Evolutionary conservation across 2,797 vertebrate genomes (phyloP).

Genomic region (Neolamprologus multifasciatus): DNA sequence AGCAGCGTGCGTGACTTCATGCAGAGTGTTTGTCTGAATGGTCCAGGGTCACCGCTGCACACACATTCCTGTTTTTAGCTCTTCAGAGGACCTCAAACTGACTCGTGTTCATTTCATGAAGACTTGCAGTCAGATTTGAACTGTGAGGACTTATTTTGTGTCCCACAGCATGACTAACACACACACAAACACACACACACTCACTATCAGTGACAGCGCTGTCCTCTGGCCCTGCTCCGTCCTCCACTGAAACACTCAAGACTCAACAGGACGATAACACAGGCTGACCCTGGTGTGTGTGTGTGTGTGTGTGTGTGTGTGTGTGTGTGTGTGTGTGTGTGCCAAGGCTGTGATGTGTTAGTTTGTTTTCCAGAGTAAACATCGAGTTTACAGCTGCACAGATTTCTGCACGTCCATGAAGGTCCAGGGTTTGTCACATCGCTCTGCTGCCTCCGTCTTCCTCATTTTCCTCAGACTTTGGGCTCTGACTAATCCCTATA

Average conservation of each 20-base stretch:
- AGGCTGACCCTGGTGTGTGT: conserved; percentile 1
- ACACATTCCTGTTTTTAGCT: background rate
- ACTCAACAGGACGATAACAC: conserved; percentile 17
- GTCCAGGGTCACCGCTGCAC: background rate
- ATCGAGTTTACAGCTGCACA: background rate
- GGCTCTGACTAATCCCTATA: background rate
- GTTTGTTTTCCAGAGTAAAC: background rate
- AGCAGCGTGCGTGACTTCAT: background rate
- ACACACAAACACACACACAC: too few relatives aligned
- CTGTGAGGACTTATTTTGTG: background rate
- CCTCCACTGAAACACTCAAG: background rate
- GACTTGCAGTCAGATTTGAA: background rate
- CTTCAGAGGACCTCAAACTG: background rate
- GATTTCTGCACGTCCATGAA: too few relatives aligned
- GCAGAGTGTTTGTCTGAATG: background rate
- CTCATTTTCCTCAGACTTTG: background rate
- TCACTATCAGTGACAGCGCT: background rate
- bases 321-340: background rate
- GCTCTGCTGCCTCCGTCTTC: background rate
- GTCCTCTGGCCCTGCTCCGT: background rate
- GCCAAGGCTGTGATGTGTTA: background rate
- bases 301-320: background rate
- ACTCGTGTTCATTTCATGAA: background rate
- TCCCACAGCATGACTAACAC: background rate
- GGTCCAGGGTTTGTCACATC: background rate